A percentile compares a stretch with the other conserved stretches of the same genome.
Conservation (phyloP, 2,113 vertebrate species). For the rabbit (Oryctolagus cuniculus) region DNA sequence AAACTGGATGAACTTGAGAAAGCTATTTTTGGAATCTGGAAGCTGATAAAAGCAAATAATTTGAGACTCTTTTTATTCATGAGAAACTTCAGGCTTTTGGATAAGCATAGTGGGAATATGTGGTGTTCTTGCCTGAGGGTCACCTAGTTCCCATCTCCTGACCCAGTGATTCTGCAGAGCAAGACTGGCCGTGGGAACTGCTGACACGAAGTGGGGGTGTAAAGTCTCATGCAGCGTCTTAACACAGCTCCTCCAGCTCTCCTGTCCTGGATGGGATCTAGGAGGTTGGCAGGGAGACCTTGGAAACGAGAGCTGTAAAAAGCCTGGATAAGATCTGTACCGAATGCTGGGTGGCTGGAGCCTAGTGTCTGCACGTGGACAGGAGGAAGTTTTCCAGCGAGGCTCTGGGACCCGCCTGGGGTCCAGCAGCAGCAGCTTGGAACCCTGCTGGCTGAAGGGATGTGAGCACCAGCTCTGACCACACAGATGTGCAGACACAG, state of each 20-base stretch:
- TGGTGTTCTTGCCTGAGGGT: not conserved
- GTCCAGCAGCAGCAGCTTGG: not conserved
- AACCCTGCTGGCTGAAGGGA: not conserved
- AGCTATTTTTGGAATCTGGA: conserved; percentile 11
- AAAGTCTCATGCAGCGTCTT: not conserved
- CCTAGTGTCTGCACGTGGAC: not conserved
- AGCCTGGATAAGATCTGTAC: too few species aligned
- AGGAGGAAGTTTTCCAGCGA: too few species aligned
- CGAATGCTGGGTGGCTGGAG: not conserved
- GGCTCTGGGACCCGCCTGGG: not conserved
- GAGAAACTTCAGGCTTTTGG: not conserved
- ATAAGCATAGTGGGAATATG: not conserved
- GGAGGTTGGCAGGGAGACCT: too few species aligned
- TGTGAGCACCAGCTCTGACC: not conserved
- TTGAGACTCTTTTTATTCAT: not conserved
- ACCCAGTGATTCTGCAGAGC: not conserved
- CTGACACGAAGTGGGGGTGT: not conserved
- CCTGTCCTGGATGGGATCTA: not conserved
- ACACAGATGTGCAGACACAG: not conserved
- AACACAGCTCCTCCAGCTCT: not conserved
- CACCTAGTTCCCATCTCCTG: not conserved
- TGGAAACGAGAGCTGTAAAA: not conserved
- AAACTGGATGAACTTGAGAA: not conserved
- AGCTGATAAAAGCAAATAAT: not conserved
- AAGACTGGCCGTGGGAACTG: not conserved